phyloP scores from a whole-genome alignment of 2,888 invertebrate species.

The Dorcus hopei region DNA sequence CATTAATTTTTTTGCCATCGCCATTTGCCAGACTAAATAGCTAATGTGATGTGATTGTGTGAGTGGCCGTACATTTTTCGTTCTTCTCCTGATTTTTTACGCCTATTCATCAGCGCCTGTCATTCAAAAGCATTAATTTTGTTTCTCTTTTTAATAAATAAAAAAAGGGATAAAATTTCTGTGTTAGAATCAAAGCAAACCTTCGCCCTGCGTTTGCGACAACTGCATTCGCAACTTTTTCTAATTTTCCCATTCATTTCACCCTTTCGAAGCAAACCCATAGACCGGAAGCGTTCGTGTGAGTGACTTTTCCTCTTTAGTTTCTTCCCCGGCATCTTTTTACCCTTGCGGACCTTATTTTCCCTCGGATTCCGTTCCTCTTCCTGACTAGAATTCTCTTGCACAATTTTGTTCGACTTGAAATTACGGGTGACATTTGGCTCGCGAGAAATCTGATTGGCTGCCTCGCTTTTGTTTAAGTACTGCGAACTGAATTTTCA shows the following conservation, averaged over 20 bases:
- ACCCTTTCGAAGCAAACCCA: not conserved
- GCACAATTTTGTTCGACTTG: slow-evolving; percentile 1
- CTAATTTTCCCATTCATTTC: slow-evolving; percentile 4
- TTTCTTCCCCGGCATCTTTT: not conserved
- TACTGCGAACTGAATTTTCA: no score
- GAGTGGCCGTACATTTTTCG: no score
- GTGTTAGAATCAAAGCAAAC: slow-evolving; percentile 1
- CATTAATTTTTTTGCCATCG: no score
- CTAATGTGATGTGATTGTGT: no score
- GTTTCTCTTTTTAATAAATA: no score
- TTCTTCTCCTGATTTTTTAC: no score
- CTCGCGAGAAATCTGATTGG: no score
- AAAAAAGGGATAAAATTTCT: no score
- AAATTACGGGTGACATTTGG: not conserved
- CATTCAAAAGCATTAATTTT: no score
- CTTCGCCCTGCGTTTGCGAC: slow-evolving; percentile 11
- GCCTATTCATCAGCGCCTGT: no score
- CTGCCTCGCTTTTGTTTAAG: no score
- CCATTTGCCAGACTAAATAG: no score
- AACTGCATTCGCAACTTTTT: slow-evolving; percentile 7
- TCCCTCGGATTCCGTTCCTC: not conserved
- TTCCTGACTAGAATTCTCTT: not conserved
- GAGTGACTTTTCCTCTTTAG: not conserved
- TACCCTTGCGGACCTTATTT: not conserved
- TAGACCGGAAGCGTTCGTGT: not conserved